These are phyloP conservation scores for Orbicella faveolata DNA, from an alignment of 64 coral and sea anemone species.

Conservation along the genomic window DNA sequence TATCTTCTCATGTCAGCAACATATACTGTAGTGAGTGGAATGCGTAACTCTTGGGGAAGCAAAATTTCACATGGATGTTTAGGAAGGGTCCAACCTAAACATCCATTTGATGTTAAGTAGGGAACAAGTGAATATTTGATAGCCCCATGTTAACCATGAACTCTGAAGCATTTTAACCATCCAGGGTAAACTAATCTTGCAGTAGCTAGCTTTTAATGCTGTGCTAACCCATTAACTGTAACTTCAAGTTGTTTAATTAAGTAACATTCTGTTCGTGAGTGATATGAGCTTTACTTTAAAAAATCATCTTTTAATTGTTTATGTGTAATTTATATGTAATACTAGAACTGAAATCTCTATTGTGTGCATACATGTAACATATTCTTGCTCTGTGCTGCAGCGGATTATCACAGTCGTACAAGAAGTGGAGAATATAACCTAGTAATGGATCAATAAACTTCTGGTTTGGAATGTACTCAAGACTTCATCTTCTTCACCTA, in stretches of 20 bases:
- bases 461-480: slow-evolving; percentile 19
- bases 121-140: too few relatives aligned
- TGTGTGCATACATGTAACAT: background rate
- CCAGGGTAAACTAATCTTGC: background rate
- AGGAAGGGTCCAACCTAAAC: too few relatives aligned
- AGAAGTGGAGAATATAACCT: slow-evolving; percentile 47
- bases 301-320: background rate
- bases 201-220: background rate
- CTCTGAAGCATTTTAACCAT: background rate
- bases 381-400: slow-evolving; percentile 44
- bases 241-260: background rate
- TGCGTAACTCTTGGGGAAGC: too few relatives aligned
- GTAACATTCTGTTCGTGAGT: background rate
- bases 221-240: background rate
- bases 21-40: too few relatives aligned
- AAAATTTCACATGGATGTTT: too few relatives aligned
- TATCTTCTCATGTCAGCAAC: too few relatives aligned
- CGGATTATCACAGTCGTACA: slow-evolving; percentile 41
- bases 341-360: background rate
- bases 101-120: too few relatives aligned
- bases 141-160: background rate
- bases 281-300: too few relatives aligned
- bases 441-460: slow-evolving; percentile 47
- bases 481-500: slow-evolving; percentile 28
- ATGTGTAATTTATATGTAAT: background rate